Conservation (phyloP, 2,888 invertebrate genomes). For the Lycaena phlaeas region DNA sequence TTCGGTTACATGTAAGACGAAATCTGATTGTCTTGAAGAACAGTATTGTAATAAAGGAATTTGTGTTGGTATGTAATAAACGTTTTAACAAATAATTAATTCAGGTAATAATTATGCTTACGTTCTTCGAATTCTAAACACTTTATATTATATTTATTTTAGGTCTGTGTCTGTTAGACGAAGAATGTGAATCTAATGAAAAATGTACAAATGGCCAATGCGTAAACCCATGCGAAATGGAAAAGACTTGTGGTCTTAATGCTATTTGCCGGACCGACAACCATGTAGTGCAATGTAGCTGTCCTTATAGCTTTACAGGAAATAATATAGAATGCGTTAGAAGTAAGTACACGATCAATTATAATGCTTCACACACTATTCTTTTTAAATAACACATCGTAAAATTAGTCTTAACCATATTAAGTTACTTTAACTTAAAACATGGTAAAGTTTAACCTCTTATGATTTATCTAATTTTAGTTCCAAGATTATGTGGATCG, state of each 20-base stretch:
- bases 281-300: constrained; percentile 85
- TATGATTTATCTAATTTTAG: constrained; percentile 40
- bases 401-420: no score
- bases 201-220: constrained; percentile 88
- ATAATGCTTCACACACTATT: background rate
- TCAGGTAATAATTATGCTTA: no score
- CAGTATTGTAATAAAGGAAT: constrained; percentile 86
- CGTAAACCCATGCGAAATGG: constrained; percentile 82
- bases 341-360: constrained; percentile 50
- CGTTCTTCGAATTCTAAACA: no score
- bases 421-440: no score
- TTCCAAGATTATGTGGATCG: constrained; percentile 82
- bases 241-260: constrained; percentile 87
- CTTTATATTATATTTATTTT: constrained; percentile 13
- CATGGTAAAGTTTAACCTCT: background rate
- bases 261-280: constrained; percentile 81
- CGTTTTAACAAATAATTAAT: background rate
- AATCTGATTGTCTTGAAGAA: constrained; percentile 82
- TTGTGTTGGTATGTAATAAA: constrained; percentile 78
- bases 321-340: constrained; percentile 89
- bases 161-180: constrained; percentile 85
- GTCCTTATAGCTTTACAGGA: constrained; percentile 89
- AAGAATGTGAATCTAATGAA: constrained; percentile 85
- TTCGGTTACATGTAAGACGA: constrained; percentile 79
- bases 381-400: background rate